phyloP scores from a whole-genome alignment of 2,113 vertebrate genomes.

The Pachypanchax playfairii region DNA sequence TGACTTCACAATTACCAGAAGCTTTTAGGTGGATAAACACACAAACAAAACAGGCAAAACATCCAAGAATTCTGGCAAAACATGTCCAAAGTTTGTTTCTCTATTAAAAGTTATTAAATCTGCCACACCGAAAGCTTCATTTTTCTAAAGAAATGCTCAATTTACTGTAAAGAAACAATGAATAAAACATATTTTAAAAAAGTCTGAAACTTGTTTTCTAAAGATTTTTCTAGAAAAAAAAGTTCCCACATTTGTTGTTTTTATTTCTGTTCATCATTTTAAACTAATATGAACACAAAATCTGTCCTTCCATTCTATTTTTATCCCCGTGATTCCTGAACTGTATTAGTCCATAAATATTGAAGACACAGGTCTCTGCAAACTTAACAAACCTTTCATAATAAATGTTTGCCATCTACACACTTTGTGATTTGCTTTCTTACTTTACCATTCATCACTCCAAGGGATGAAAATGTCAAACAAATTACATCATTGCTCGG shows the following conservation, averaged over 20 bases:
- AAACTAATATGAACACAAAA: background rate
- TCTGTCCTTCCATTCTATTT: slow-evolving; percentile 17
- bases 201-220: too few relatives aligned
- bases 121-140: too few relatives aligned
- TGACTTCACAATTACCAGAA: slow-evolving; percentile 27
- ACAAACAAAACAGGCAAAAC: background rate
- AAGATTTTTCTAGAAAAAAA: background rate
- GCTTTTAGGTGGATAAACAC: slow-evolving; percentile 22
- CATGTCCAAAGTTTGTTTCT: background rate
- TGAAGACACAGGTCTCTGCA: background rate
- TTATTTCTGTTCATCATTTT: background rate
- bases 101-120: background rate
- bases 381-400: slow-evolving; percentile 22
- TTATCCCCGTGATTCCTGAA: slow-evolving; percentile 17
- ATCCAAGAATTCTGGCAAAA: background rate
- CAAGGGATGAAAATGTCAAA: slow-evolving; percentile 72
- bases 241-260: background rate
- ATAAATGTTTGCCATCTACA: slow-evolving; percentile 33
- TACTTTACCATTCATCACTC: slow-evolving; percentile 63
- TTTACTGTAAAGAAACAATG: too few relatives aligned
- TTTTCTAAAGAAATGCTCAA: background rate
- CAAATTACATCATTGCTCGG: slow-evolving; percentile 66
- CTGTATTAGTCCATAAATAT: background rate
- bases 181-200: too few relatives aligned
- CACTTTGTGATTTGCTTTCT: slow-evolving; percentile 47